A percentile compares a stretch with the other conserved stretches of the same genome.
These are phyloP conservation scores for Synaphobranchus kaupii DNA, from an alignment of 2,797 vertebrate species.

Conservation along the genomic window DNA sequence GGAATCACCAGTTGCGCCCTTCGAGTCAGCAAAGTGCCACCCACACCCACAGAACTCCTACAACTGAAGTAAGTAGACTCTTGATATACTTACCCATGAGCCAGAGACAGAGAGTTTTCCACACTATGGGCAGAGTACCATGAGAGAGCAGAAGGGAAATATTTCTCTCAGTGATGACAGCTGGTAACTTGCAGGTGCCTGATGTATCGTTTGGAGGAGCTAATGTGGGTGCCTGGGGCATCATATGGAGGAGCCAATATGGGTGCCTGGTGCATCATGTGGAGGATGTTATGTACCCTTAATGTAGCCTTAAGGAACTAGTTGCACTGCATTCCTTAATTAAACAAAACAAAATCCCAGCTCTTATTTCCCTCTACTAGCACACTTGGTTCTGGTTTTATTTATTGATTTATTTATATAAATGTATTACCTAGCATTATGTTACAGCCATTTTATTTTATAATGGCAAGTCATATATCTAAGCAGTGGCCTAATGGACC, in stretches of 20 bases:
- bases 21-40: background rate
- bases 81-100: background rate
- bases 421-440: background rate
- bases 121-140: background rate
- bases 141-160: background rate
- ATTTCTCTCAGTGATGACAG: background rate
- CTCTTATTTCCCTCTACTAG: background rate
- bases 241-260: background rate
- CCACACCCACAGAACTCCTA: background rate
- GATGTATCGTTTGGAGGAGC: no score
- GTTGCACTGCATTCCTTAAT: background rate
- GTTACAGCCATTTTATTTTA: background rate
- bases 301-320: background rate
- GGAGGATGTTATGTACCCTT: background rate
- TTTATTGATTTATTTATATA: background rate
- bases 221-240: background rate
- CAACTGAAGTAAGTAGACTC: background rate
- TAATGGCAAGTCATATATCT: no score
- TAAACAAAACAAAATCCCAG: background rate
- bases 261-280: no score
- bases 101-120: background rate
- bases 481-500: no score
- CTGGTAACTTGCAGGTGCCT: background rate
- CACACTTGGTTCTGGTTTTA: background rate
- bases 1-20: no score